Base-by-base conservation (phyloP, 2,888 invertebrate genomes). In the Elysia crispata region DNA sequence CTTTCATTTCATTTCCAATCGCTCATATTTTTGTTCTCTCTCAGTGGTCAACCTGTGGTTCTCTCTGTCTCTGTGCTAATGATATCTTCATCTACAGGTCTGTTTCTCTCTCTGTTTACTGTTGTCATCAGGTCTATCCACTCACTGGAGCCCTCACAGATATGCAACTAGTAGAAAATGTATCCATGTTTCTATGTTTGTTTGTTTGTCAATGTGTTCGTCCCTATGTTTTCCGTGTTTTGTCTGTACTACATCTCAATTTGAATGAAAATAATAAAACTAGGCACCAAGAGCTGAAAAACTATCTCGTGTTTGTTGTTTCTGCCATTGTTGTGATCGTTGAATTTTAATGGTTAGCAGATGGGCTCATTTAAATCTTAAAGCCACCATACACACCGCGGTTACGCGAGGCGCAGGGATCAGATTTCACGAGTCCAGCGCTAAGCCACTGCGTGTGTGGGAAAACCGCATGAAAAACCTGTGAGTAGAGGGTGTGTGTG, bases 271-370 rank as follows among this genome's bases (percentile, higher is more conserved):
- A 76, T 74, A 60, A 81, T 79, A 81, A 83, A 81, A 83, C 67
- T 79, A 81, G 81, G 83, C 83, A 83, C 77, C 79, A 78, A 74
- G 81, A 79, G 79, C 69, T 77, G 50, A 62, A 31, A 76, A 31
- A 67, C 28, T 13, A 30, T 49, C 50, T 30, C 13, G 28, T 13
- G 18, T 18, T 66, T 25, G 28, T 66, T 66, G 28, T 66, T 25
- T 30, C 30, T 66, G 23, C n/a, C 60, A 23, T 13, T 8, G 23
- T 60, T 3, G n/a, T n/a, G n/a, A n/a, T n/a, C n/a, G n/a, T n/a
- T n/a, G n/a, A n/a, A n/a, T n/a, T n/a, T n/a, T n/a, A n/a, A n/a
- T n/a, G n/a, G n/a, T n/a, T n/a, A n/a, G n/a, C n/a, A n/a, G n/a
- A n/a, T n/a, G n/a, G n/a, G n/a, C n/a, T n/a, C n/a, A n/a, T n/a